Evolutionary conservation across 2,113 vertebrate genomes (phyloP), one percentile per base, ranked within the genome.

Genomic region (Lophius piscatorius): DNA sequence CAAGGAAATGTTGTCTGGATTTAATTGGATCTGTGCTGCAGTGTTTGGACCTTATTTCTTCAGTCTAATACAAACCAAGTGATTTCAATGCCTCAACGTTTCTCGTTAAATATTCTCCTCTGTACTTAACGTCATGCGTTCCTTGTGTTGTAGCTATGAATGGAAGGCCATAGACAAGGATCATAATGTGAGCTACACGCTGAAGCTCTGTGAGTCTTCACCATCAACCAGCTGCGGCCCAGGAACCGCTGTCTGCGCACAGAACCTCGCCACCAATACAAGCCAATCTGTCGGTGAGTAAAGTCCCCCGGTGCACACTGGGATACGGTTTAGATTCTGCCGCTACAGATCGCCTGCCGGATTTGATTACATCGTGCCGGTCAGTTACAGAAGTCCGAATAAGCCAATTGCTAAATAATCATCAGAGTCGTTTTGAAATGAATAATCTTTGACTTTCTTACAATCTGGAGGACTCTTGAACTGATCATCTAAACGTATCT

Each of bases 121-220:
- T 22, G 9, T 26, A 12, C 31, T 12, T 26, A 2, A 8, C n/a
- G 4, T 38, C 3, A 38, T 29, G 7, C n/a, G 0, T 16, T 42
- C 12, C 21, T 24, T 61, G 28, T 63, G 45, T 54, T 91, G 36
- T 81, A 98, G 96, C 51, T 95, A 93, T 59, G 93, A 92, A 21
- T 98, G 96, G 96, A 81, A 96, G 89, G 95, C 95, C 29, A 87
- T 95, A 46, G 94, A 98, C 86, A 51, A 62, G 45, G 90, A 93
- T 67, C 94, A 78, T 29, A 78, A 84, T 0, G 75, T 93, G 7
- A 82, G 75, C 49, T 98, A 97, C 88, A 91, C 92, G 36, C 83
- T 98, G 62, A 96, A 84, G 70, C 70, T 95, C 6, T 98, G 95
- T 45, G 83, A 44, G 33, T 87, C 87, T 0, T 84, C 91, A 9